These are phyloP conservation scores for Xanthorhoe designata DNA, from an alignment of 2,888 invertebrate genomes.

Conservation along the genomic window DNA sequence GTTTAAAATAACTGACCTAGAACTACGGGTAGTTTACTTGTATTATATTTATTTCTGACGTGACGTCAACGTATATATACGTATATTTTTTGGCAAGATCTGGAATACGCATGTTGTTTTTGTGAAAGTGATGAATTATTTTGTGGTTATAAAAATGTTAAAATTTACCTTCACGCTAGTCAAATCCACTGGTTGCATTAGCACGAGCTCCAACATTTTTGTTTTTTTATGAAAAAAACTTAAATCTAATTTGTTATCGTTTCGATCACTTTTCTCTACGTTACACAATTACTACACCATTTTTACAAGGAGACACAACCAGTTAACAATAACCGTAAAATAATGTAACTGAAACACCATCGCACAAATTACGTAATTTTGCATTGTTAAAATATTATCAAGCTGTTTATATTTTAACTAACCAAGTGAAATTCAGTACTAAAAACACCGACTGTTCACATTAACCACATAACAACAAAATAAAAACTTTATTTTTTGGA, in stretches of 20 bases:
- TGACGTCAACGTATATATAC: no score
- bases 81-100: no score
- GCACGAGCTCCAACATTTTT: constrained; percentile 46
- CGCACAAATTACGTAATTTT: no score
- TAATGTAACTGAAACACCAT: not conserved
- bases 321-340: not conserved
- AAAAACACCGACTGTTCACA: not conserved
- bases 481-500: not conserved
- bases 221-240: not conserved
- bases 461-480: not conserved
- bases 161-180: constrained; percentile 44
- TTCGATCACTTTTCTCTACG: no score
- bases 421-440: not conserved
- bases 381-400: not conserved
- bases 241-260: no score
- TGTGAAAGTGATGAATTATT: not conserved
- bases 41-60: no score
- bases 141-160: not conserved
- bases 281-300: no score
- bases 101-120: no score
- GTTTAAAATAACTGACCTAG: no score
- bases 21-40: no score
- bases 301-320: no score
- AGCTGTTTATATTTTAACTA: not conserved
- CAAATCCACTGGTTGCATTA: constrained; percentile 45